Conservation (phyloP, 1,140 invertebrate species). For the Drosophila teissieri region DNA sequence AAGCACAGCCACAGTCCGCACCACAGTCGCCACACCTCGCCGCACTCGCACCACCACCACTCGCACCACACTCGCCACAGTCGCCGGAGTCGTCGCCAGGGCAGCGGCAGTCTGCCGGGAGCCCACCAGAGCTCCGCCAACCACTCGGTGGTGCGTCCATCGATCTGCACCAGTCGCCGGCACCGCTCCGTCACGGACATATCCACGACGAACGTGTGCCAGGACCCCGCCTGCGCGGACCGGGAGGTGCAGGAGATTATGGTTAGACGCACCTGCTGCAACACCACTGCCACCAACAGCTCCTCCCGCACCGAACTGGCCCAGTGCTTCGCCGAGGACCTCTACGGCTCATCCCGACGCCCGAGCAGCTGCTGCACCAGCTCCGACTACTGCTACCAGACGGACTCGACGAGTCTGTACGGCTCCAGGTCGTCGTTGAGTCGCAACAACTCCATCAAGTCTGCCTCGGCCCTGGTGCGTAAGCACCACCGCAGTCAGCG, state of each 20-base stretch:
- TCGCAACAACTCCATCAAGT: conserved; percentile 81
- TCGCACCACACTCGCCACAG: conserved; percentile 63
- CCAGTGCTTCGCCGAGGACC: conserved; percentile 79
- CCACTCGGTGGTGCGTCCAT: conserved; percentile 30
- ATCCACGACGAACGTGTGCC: conserved; percentile 67
- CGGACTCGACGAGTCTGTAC: conserved; percentile 81
- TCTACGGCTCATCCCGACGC: conserved; percentile 71
- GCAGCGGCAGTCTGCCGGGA: conserved; percentile 69
- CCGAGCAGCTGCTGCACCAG: conserved; percentile 82
- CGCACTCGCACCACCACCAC: conserved; percentile 51
- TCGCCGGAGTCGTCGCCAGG: conserved; percentile 61
- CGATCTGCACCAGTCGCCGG: conserved; percentile 62
- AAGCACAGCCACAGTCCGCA: conserved; percentile 76
- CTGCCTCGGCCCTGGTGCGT: conserved; percentile 70
- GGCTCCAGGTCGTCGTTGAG: conserved; percentile 80
- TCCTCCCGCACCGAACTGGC: conserved; percentile 72
- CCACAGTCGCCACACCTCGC: conserved; percentile 72
- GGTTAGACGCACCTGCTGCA: conserved; percentile 69
- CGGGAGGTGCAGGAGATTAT: conserved; percentile 78
- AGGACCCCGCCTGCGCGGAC: conserved; percentile 71
- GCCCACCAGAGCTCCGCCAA: conserved; percentile 43
- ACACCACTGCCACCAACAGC: conserved; percentile 48
- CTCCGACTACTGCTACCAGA: conserved; percentile 83
- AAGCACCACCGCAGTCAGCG: conserved; percentile 57
- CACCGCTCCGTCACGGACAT: conserved; percentile 80